Evolutionary conservation across 1,140 invertebrate genomes (phyloP).

Genomic region (Aporrectodea caliginosa): DNA sequence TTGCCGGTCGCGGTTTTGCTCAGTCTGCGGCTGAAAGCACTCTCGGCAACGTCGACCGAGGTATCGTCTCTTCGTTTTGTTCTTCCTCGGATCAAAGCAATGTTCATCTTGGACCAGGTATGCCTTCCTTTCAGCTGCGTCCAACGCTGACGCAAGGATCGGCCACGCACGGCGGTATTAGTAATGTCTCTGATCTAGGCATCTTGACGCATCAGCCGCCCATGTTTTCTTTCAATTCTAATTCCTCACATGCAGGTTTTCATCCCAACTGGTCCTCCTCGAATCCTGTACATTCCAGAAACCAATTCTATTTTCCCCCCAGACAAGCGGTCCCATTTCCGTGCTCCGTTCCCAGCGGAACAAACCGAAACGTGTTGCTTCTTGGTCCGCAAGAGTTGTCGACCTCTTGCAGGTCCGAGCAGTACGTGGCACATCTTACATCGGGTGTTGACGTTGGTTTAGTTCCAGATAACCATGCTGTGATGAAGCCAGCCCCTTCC

Average conservation of each 20-base stretch:
- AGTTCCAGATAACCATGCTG: background rate
- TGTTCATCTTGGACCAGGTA: too few relatives aligned
- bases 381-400: background rate
- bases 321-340: too few relatives aligned
- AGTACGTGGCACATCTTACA: background rate
- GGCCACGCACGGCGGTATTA: too few relatives aligned
- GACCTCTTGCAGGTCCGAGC: background rate
- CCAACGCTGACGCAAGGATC: too few relatives aligned
- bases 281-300: constrained; percentile 9
- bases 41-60: too few relatives aligned
- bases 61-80: too few relatives aligned
- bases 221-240: background rate
- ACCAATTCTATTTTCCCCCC: background rate
- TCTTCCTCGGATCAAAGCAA: too few relatives aligned
- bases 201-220: background rate
- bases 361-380: background rate
- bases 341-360: background rate
- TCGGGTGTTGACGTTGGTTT: too few relatives aligned
- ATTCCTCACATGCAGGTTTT: background rate
- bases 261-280: background rate
- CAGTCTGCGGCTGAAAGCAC: too few relatives aligned
- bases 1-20: too few relatives aligned
- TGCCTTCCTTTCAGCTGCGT: too few relatives aligned
- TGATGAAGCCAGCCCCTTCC: background rate
- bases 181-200: background rate